Evolutionary conservation across 2,797 vertebrate species (phyloP), one percentile per base, ranked within the genome.

Genomic region (Semaprochilodus insignis): DNA sequence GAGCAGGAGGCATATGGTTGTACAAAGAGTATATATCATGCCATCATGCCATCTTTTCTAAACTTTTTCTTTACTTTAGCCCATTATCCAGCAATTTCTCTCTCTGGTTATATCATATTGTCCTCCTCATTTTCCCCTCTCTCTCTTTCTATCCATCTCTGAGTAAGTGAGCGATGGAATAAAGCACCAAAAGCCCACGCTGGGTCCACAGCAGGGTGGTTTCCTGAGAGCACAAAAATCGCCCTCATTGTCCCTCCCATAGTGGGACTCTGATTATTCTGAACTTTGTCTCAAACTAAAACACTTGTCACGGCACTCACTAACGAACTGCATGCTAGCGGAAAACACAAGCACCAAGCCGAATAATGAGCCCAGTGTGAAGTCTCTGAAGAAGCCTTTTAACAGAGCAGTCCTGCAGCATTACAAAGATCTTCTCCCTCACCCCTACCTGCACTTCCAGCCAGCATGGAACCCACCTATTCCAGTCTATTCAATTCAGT

Each of bases 211-310:
- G 51, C 81, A 74, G 60, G 59, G 62, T 31, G n/a, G 31, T 23
- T 78, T 66, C 36, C 66, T 62, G 16, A 71, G 21, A 52, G 17
- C 74, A 70, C 23, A 10, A 36, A 62, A 70, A 36, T 25, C 31
- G 27, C 23, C 52, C 52, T 55, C 27, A 11, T 73, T 54, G 19
- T 31, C 21, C 10, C 34, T 51, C 72, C 76, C 44, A 13, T 48
- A 23, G 17, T 16, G 73, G 19, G 31, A 66, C 80, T 40, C 34
- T 70, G 55, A 62, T 82, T 81, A 51, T 70, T 76, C 65, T 34
- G 21, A 70, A 52, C 63, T 70, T 54, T 19, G 25, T 52, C 21
- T 60, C 44, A 19, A 27, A 52, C n/a, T 44, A 2, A 72, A 34
- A 62, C n/a, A 23, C 8, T 31, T 77, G 52, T 36, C 31, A 25